Evolutionary conservation across 2,888 invertebrate genomes (phyloP), one percentile per base, ranked within the genome.

Genomic region (Agrenia bidenticulata): DNA sequence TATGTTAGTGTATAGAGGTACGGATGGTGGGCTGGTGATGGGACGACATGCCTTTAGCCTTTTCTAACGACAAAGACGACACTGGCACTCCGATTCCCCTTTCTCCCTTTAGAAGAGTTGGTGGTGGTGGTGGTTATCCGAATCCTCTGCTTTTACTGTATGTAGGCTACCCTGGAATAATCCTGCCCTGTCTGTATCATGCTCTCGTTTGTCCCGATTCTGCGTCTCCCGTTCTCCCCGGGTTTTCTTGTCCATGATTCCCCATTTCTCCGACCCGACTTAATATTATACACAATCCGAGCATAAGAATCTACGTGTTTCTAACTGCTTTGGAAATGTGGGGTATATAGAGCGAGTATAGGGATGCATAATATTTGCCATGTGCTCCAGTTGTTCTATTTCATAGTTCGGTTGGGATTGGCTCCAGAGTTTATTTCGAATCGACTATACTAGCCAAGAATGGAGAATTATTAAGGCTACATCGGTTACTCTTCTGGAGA

Each of bases 181-280:
- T 57, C 56, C 56, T 23, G 23, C 39, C 19, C 56, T 57, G 21
- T 41, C 19, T 21, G 45, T 45, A 5, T 45, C 19, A 45, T 45
- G 45, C 45, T 45, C 26, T 15, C 51, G 51, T 51, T 51, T 15
- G 61, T 63, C 63, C 65, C 67, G 70, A 70, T 67, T 70, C 70
- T 70, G 70, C 64, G 70, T 67, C 67, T 61, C 67, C 62, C 32
- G 39, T 50, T 45, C 2, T 57, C 21, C 57, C 67, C 67, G 64
- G 64, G 67, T 64, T 67, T 67, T 61, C 62, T 64, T 61, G 4
- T 27, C 15, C 51, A 45, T n/a, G 45, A 51, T 17, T 51, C 15
- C 54, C 54, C 54, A 17, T 54, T 54, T 27, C 54, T 54, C 54
- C 54, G 26, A 54, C 27, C 32, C 54, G 32, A 11, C 32, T 54